Evolutionary conservation across 2,797 vertebrate genomes (phyloP).

Genomic region (Ptychobarbus kaznakovi): DNA sequence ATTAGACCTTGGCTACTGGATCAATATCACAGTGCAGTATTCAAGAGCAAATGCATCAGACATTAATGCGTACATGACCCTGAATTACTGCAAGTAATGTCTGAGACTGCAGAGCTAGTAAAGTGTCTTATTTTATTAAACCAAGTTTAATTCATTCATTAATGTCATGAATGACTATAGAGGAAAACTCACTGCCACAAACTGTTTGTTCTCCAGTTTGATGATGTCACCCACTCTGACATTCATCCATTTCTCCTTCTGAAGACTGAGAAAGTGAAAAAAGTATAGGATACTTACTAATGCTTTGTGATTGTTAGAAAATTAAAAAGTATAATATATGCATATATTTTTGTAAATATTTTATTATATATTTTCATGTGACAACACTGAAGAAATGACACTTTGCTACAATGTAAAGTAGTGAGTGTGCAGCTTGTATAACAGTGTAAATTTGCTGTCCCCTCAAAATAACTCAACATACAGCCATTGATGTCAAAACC

Average conservation of each 20-base stretch:
- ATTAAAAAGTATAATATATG: neutral
- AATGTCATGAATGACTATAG: neutral
- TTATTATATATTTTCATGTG: too few relatives aligned
- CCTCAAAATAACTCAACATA: too few relatives aligned
- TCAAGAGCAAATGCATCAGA: slow-evolving; percentile 4
- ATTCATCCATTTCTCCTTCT: slow-evolving; percentile 94
- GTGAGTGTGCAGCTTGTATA: too few relatives aligned
- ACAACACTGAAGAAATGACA: too few relatives aligned
- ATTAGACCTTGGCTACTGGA: slow-evolving; percentile 17
- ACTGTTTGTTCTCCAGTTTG: slow-evolving; percentile 94
- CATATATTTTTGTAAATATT: too few relatives aligned
- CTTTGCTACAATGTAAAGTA: too few relatives aligned
- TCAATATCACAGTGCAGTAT: slow-evolving; percentile 22
- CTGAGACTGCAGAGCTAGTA: neutral
- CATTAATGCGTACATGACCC: neutral
- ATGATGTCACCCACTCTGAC: slow-evolving; percentile 94
- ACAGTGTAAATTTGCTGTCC: too few relatives aligned
- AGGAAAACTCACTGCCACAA: slow-evolving; percentile 87
- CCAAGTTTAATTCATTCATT: slow-evolving; percentile 1
- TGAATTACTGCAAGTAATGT: neutral
- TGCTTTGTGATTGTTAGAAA: neutral
- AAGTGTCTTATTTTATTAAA: neutral
- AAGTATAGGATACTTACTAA: neutral
- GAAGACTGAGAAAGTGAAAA: slow-evolving; percentile 76
- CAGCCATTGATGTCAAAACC: too few relatives aligned